Conservation (phyloP, 1,140 invertebrate species). For the Subanguina moxae region DNA sequence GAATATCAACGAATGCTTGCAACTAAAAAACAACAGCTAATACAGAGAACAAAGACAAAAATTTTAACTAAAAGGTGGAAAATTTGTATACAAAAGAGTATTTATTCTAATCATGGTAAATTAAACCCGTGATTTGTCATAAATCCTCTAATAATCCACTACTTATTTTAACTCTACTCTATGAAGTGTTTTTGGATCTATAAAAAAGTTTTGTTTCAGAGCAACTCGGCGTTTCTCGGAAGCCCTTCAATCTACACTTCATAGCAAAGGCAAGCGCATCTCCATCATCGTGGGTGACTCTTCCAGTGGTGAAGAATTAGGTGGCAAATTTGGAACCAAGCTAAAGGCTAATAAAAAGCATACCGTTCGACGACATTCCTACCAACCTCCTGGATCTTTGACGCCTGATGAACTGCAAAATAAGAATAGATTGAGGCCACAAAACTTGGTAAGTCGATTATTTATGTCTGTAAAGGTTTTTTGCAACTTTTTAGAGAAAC, state of each 20-base stretch:
- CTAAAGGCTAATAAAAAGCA: background rate
- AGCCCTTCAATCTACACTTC: conserved; percentile 42
- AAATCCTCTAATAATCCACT: too few relatives aligned
- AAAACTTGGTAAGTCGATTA: background rate
- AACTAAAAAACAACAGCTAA: too few relatives aligned
- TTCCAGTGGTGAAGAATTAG: background rate
- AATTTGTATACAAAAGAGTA: too few relatives aligned
- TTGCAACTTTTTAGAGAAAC: conserved; percentile 30
- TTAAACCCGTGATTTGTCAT: too few relatives aligned
- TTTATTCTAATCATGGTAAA: too few relatives aligned
- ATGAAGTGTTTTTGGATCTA: too few relatives aligned
- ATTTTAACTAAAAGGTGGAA: too few relatives aligned
- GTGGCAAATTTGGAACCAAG: background rate
- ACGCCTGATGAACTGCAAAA: background rate
- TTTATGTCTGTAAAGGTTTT: too few relatives aligned
- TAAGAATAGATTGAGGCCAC: background rate
- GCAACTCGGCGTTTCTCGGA: conserved; percentile 47
- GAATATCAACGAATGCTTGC: too few relatives aligned
- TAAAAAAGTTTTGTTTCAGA: conserved; percentile 30
- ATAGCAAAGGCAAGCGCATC: conserved; percentile 33
- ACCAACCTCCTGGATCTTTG: conserved; percentile 12
- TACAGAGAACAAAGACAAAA: too few relatives aligned
- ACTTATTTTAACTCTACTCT: too few relatives aligned
- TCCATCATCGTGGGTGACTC: conserved; percentile 31
- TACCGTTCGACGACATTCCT: conserved; percentile 20